A percentile compares a stretch with the other conserved stretches of the same genome.
phyloP scores from a whole-genome alignment of 2,888 invertebrate genomes.

The Lamproptera curius region DNA sequence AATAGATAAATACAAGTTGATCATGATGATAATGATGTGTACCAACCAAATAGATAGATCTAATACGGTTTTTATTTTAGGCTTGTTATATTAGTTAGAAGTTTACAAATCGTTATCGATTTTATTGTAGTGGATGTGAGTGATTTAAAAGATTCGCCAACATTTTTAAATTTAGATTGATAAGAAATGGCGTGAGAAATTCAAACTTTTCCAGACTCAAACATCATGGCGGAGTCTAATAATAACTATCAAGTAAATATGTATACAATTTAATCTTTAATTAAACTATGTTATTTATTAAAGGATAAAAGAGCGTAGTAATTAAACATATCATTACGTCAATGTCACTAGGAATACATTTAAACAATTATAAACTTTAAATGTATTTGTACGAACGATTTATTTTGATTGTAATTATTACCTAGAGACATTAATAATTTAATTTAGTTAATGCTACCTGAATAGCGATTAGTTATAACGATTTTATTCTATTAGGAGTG shows the following conservation, averaged over 20 bases:
- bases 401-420: background rate
- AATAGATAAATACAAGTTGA: no score
- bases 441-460: slow-evolving; percentile 9
- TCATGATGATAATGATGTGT: no score
- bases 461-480: background rate
- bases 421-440: slow-evolving; percentile 4
- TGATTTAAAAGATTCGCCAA: background rate
- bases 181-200: background rate
- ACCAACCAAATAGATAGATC: no score
- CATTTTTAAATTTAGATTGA: background rate
- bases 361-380: background rate
- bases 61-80: no score
- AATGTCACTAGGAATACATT: background rate
- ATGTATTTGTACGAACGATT: background rate
- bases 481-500: slow-evolving; percentile 8
- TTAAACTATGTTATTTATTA: slow-evolving; percentile 7
- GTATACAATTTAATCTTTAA: slow-evolving; percentile 6
- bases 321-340: slow-evolving; percentile 14
- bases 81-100: no score
- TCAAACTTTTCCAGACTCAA: background rate
- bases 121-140: no score
- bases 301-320: slow-evolving; percentile 1
- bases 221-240: background rate
- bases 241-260: slow-evolving; percentile 2
- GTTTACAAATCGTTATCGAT: no score